Evolutionary conservation across 1,140 invertebrate species (phyloP), one percentile per base, ranked within the genome.

Genomic region (Megalopta genalis): DNA sequence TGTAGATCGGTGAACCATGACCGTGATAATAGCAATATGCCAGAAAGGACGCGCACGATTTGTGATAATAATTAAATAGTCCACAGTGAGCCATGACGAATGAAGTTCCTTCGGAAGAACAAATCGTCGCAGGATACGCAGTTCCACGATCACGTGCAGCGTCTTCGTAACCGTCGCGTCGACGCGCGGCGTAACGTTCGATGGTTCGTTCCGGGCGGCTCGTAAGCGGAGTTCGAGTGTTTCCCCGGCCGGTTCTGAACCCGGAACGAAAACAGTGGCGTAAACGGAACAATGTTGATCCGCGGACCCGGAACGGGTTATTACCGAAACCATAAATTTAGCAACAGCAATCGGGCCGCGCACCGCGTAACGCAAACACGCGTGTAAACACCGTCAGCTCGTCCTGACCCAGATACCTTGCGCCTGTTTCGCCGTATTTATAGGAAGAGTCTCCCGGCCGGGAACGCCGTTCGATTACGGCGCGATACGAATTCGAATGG

Each of bases 281-380:
- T 67, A 27, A 18, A 32, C 16, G 21, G 5, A 27, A 18, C n/a
- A 62, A 62, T 25, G 60, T 32, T 62, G 60, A 18, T 32, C 60
- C 60, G 25, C 27, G 37, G 39, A 39, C 49, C n/a, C n/a, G 14
- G 21, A 39, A 62, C 52, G n/a, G 16, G 37, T 67, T 77, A 72
- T 82, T 77, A 77, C 68, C 52, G 80, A 82, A 73, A 69, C 42
- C 72, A 52, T 78, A 77, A 82, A 78, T 83, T 79, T 83, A 70
- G 60, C 60, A 57, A 66, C 67, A 57, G 37, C 46, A 82, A 39
- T 57, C 32, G 12, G 4, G 57, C 57, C n/a, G n/a, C n/a, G n/a
- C n/a, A n/a, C n/a, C 21, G 27, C 78, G n/a, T n/a, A 62, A 37
- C 65, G 62, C 42, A 60, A 84, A 73, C 73, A n/a, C n/a, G 64